phyloP scores from a whole-genome alignment of 2,113 vertebrate genomes.

The human region GRCh38 chr11:3935001-3935500 shows the following conservation, averaged over 20 bases:
- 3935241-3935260: constrained; percentile 28
- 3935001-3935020: background rate
- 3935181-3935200: background rate
- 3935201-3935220: background rate
- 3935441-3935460: constrained; percentile 14
- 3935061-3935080: background rate
- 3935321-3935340: background rate
- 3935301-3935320: background rate
- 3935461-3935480: background rate
- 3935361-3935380: background rate
- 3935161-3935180: background rate
- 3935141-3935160: background rate
- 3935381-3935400: background rate
- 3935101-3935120: background rate
- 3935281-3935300: background rate
- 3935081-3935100: background rate
- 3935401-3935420: constrained; percentile 24
- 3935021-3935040: background rate
- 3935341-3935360: background rate
- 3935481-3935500: background rate
- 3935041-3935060: background rate
- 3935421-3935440: constrained; percentile 6
- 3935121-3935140: background rate
- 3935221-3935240: constrained; percentile 4
- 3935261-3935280: background rate